phyloP scores from a whole-genome alignment of 1,140 invertebrate genomes.

The Coptotermes formosanus region DNA sequence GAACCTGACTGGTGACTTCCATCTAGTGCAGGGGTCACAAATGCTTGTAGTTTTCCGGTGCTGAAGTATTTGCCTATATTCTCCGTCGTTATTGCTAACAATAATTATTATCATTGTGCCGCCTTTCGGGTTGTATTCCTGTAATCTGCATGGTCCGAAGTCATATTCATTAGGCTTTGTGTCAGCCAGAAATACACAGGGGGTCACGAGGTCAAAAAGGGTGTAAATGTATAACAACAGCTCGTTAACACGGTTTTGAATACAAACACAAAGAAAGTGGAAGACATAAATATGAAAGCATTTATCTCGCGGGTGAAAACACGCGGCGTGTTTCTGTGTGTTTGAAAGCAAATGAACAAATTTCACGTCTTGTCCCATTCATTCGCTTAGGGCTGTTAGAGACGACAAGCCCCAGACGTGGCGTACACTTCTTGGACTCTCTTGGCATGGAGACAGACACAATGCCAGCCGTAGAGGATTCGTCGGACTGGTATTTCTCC shows the following conservation, averaged over 20 bases:
- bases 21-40: no score
- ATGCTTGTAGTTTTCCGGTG: no score
- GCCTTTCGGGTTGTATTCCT: no score
- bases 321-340: constrained; percentile 6
- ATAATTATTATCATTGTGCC: no score
- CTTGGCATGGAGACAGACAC: not conserved
- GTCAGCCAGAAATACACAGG: no score
- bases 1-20: no score
- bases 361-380: constrained; percentile 5
- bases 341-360: constrained; percentile 12
- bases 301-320: not conserved
- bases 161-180: no score
- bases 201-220: no score
- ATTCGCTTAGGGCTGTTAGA: not conserved
- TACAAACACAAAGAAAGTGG: not conserved
- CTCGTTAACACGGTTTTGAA: not conserved
- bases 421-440: not conserved
- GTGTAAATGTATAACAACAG: not conserved
- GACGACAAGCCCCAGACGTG: not conserved
- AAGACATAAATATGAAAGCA: not conserved
- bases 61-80: no score
- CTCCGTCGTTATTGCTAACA: no score
- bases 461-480: not conserved
- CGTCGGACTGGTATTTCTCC: not conserved
- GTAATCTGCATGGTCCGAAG: no score